Base-by-base conservation (phyloP, 2,797 vertebrate genomes). In the Odontamblyopus lacepedii region DNA sequence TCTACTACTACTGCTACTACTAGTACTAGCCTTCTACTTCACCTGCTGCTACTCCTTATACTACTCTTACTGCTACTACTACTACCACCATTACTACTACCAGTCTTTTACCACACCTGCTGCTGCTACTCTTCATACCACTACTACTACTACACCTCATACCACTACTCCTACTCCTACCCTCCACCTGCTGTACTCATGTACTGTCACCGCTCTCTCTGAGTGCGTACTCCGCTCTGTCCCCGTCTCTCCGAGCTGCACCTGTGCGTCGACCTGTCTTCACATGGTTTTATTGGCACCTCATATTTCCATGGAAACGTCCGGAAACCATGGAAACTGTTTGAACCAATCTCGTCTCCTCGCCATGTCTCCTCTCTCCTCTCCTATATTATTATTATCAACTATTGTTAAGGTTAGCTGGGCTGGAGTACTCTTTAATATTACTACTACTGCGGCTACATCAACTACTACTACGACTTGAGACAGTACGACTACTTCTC, bases 301-400 rank as follows among this genome's bases (percentile, higher is more conserved):
- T 91, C 91, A 89, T 81, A 91, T 95, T 94, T 93, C 94, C 93
- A 94, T 94, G 93, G 93, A 92, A 94, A 95, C 92, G 83, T 92
- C 89, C 90, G 66, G 90, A 92, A 94, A 94, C 94, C 93, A 95
- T 93, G 89, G 93, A 87, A 94, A 95, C 93, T 86, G 83, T 91
- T 93, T 91, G 85, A 95, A 91, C 86, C 44, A 85, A 93, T 91
- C 89, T 91, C 86, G 66, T 88, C 80, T 77, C 75, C 82, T 74
- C 27, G 9, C 78, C 76, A 78, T 69, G 53, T 71, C 88, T 85
- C 71, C 38, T 80, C 61, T 73, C 62, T 78, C 64, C 75, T 72
- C 74, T 76, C 64, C 65, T 30, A 5, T 29, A 30, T 30, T 59
- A 59, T 59, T 59, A 59, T 57, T 23, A 26, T 59, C 26, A 6